Conservation (phyloP, 2,797 vertebrate genomes). For the Arvicola amphibius region DNA sequence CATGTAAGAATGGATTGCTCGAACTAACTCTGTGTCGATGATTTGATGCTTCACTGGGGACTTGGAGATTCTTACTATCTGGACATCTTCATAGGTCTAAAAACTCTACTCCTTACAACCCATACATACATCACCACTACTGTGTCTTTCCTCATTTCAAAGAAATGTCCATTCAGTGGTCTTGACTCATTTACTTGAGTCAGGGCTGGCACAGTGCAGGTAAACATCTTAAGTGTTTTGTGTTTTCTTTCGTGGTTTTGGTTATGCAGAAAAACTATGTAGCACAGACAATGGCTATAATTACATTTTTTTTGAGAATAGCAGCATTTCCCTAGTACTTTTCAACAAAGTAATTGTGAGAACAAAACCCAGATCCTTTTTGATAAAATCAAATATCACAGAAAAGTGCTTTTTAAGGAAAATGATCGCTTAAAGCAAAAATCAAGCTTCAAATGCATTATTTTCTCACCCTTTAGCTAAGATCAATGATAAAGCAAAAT, state of each 20-base stretch:
- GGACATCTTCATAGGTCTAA: background rate
- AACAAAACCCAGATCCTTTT: background rate
- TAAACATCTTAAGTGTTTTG: background rate
- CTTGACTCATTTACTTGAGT: background rate
- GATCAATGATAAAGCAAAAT: background rate
- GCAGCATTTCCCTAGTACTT: background rate
- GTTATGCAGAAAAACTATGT: background rate
- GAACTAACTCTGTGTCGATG: background rate
- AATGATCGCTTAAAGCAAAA: background rate
- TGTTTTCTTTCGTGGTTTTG: conserved; percentile 23
- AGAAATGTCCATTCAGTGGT: background rate
- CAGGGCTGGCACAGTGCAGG: background rate
- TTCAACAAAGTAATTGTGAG: background rate
- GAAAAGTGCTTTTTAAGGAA: conserved; percentile 11
- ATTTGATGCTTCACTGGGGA: background rate
- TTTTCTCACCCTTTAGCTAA: background rate
- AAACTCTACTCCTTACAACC: background rate
- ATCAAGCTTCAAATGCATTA: background rate
- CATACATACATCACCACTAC: background rate
- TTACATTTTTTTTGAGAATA: background rate
- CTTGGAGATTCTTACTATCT: background rate
- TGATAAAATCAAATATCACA: background rate
- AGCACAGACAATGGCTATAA: background rate
- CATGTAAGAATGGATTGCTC: background rate
- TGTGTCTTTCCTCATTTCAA: background rate